Evolutionary conservation across 2,888 invertebrate genomes (phyloP).

Genomic region (Himalopsyche tibetana): DNA sequence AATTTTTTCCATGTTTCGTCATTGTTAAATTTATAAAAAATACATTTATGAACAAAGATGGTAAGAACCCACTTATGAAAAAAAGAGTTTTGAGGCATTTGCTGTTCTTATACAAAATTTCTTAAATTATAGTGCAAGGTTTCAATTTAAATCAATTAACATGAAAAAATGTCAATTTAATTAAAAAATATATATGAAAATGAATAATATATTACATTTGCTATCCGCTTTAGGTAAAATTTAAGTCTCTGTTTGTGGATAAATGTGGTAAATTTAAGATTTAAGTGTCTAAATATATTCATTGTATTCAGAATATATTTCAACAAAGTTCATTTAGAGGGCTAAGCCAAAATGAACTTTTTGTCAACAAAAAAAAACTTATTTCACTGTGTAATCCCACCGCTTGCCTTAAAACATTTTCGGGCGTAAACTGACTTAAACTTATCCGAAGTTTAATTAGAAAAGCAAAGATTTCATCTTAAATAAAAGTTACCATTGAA

Average conservation of each 20-base stretch:
- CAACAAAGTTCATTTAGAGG: slow-evolving; percentile 19
- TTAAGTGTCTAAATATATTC: not conserved
- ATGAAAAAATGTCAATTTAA: no score
- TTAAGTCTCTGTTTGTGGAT: not conserved
- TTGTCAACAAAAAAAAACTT: slow-evolving; percentile 33
- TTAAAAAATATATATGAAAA: no score
- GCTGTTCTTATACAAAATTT: no score
- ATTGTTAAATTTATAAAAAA: no score
- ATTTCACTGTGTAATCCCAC: slow-evolving; percentile 16
- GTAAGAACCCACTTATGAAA: no score
- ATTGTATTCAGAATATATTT: slow-evolving; percentile 30
- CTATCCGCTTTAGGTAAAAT: not conserved
- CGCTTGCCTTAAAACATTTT: slow-evolving; percentile 22
- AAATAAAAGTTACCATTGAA: slow-evolving; percentile 54
- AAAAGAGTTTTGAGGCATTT: no score
- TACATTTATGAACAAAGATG: no score
- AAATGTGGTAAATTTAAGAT: not conserved
- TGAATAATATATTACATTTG: no score
- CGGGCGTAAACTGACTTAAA: slow-evolving; percentile 44
- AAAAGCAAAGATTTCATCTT: slow-evolving; percentile 55
- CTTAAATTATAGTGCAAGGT: no score
- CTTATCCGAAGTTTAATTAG: slow-evolving; percentile 63
- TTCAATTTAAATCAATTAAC: no score
- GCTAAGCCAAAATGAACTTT: slow-evolving; percentile 8
- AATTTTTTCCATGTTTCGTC: no score